phyloP scores from a whole-genome alignment of 2,888 invertebrate species.

The Pyrrhia umbra region DNA sequence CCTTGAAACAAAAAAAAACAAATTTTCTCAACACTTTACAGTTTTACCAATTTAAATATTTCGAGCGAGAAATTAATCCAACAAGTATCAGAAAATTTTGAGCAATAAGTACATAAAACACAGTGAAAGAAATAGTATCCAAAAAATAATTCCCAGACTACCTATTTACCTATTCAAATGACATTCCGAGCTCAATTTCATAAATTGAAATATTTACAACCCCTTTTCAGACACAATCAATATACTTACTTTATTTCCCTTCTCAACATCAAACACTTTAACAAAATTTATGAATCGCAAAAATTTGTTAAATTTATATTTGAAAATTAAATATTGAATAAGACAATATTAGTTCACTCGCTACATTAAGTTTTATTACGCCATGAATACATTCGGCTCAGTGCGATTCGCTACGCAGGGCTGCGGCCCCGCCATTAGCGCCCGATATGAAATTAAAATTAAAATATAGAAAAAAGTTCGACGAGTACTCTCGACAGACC shows the following conservation, averaged over 20 bases:
- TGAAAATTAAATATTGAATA: slow-evolving; percentile 89
- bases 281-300: slow-evolving; percentile 86
- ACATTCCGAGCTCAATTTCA: neutral
- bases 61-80: too few relatives aligned
- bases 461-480: slow-evolving; percentile 89
- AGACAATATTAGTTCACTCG: slow-evolving; percentile 90
- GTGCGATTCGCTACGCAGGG: slow-evolving; percentile 88
- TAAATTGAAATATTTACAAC: slow-evolving; percentile 26
- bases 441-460: slow-evolving; percentile 90
- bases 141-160: neutral
- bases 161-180: neutral
- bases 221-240: slow-evolving; percentile 38
- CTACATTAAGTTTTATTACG: slow-evolving; percentile 89
- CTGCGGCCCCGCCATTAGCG: slow-evolving; percentile 87
- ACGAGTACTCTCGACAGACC: slow-evolving; percentile 88
- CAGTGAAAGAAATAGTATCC: neutral
- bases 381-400: slow-evolving; percentile 87
- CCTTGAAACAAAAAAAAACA: neutral
- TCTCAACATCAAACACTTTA: slow-evolving; percentile 62
- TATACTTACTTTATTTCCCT: slow-evolving; percentile 53
- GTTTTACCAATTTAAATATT: neutral
- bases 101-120: neutral
- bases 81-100: too few relatives aligned
- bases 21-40: neutral
- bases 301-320: slow-evolving; percentile 83